These are phyloP conservation scores for Zeugodacus cucurbitae DNA, from an alignment of 1,140 invertebrate genomes.

Conservation along the genomic window DNA sequence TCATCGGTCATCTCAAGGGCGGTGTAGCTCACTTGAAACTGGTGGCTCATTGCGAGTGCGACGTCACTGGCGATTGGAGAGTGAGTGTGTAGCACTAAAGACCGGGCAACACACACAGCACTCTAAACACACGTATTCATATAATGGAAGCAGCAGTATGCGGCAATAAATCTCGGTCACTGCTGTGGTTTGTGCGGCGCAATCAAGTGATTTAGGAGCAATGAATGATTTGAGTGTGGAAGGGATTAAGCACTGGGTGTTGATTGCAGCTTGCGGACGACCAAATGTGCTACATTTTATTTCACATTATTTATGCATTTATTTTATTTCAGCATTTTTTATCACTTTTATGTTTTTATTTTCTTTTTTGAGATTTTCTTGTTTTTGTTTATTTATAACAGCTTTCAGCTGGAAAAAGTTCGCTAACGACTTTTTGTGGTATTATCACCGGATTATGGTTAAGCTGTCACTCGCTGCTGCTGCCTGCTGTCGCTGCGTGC, in stretches of 20 bases:
- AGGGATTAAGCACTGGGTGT: neutral
- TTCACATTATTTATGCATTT: neutral
- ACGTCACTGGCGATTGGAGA: neutral
- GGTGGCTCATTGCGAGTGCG: constrained; percentile 60
- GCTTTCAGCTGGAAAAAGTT: neutral
- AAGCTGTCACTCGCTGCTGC: neutral
- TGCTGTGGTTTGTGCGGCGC: neutral
- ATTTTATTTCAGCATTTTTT: neutral
- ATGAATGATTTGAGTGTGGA: too few relatives aligned
- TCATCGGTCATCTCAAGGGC: constrained; percentile 65
- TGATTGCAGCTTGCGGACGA: neutral
- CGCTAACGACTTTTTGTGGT: neutral
- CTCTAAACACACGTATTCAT: too few relatives aligned
- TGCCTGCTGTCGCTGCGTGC: too few relatives aligned
- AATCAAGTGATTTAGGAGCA: neutral
- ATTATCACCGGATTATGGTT: neutral
- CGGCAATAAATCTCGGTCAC: neutral
- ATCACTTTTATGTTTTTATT: neutral
- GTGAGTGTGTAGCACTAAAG: neutral
- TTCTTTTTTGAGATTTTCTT: neutral
- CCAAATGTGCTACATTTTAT: neutral
- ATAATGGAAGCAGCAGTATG: neutral
- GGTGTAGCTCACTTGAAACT: constrained; percentile 64
- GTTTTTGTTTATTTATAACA: neutral
- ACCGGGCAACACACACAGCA: neutral